Percentiles rank a stretch among this genome's conserved stretches.
These are phyloP conservation scores for Trachelipus rathkii DNA, from an alignment of 1,140 invertebrate species.

Conservation along the genomic window DNA sequence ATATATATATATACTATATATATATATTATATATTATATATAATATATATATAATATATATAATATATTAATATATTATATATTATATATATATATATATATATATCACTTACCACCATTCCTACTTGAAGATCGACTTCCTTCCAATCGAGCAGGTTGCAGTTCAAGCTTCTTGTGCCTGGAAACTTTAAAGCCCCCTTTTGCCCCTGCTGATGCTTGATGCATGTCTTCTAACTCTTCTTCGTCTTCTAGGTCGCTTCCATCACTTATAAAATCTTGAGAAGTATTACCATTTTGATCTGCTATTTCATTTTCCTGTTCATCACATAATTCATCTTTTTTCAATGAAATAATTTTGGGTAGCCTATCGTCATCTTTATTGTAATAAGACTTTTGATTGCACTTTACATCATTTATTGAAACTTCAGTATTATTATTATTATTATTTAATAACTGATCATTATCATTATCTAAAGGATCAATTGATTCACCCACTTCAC, in stretches of 20 bases:
- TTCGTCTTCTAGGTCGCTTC: not conserved
- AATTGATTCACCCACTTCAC: not conserved
- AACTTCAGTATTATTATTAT: not conserved
- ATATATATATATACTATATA: too few species aligned
- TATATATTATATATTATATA: too few species aligned
- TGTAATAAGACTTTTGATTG: not conserved
- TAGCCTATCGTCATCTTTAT: not conserved
- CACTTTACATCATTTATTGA: not conserved
- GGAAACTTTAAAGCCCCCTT: constrained; percentile 17
- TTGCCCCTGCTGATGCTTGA: constrained; percentile 22
- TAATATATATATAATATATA: too few species aligned
- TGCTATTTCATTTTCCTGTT: too few species aligned
- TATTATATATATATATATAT: too few species aligned
- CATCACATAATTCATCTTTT: too few species aligned
- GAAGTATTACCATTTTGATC: too few species aligned
- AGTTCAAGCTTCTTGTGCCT: constrained; percentile 47
- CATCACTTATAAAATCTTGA: too few species aligned
- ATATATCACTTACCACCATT: too few species aligned
- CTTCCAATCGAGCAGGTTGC: constrained; percentile 49
- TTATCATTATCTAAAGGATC: not conserved
- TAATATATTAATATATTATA: too few species aligned
- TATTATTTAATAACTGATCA: not conserved
- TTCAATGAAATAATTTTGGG: not conserved
- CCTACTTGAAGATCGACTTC: not conserved
- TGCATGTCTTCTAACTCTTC: constrained; percentile 6